phyloP scores from a whole-genome alignment of 2,113 vertebrate species.

The Mobula birostris region DNA sequence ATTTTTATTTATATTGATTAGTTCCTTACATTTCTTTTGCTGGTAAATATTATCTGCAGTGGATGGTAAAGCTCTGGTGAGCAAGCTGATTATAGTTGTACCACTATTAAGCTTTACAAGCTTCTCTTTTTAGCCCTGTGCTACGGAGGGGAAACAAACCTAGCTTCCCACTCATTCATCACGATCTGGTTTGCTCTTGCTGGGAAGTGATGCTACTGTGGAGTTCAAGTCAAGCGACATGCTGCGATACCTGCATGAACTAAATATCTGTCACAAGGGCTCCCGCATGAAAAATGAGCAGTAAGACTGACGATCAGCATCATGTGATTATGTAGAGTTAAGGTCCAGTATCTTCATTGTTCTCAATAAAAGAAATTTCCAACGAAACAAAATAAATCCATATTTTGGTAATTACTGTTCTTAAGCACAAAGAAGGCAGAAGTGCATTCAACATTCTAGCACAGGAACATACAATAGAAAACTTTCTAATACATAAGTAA shows the following conservation, averaged over 20 bases:
- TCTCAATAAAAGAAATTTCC: background rate
- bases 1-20: background rate
- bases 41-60: background rate
- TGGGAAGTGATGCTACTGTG: background rate
- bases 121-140: background rate
- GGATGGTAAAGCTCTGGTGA: background rate
- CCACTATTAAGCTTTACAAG: background rate
- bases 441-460: background rate
- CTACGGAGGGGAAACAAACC: background rate
- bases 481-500: background rate
- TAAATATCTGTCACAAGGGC: background rate
- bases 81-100: background rate
- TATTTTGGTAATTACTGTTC: background rate
- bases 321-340: background rate
- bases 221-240: background rate
- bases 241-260: too few species aligned
- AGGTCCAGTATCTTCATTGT: background rate
- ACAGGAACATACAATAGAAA: background rate
- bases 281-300: background rate
- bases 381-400: background rate
- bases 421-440: background rate
- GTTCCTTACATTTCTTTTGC: background rate
- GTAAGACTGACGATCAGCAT: background rate
- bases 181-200: background rate
- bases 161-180: background rate